These are phyloP conservation scores for Ceyx erithaca DNA, from an alignment of 2,797 vertebrate genomes.

Conservation along the genomic window DNA sequence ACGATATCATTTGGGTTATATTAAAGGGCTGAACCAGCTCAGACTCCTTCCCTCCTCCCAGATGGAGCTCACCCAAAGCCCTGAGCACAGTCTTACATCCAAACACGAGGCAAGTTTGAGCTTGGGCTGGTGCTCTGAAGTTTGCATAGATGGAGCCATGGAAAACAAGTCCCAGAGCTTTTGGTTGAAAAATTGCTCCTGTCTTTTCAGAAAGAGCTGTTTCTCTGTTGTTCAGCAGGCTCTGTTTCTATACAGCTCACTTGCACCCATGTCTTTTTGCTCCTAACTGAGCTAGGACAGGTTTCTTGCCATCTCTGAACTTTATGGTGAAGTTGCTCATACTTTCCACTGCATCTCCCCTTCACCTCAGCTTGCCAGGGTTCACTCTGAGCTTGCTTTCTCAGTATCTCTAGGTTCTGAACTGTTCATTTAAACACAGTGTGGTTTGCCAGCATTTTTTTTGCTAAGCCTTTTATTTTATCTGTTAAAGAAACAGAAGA, in stretches of 20 bases:
- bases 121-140: constrained; percentile 19
- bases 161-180: not conserved
- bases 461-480: constrained; percentile 24
- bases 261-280: not conserved
- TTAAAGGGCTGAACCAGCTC: not conserved
- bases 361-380: not conserved
- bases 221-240: not conserved
- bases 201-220: not conserved
- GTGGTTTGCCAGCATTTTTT: constrained; percentile 16
- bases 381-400: constrained; percentile 33
- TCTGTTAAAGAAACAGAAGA: constrained; percentile 37
- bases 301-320: not conserved
- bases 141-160: not conserved
- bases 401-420: constrained; percentile 24
- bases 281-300: not conserved
- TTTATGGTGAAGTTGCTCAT: not conserved
- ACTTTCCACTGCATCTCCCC: constrained; percentile 33
- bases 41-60: not conserved
- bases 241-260: not conserved
- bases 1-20: not conserved
- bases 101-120: constrained; percentile 52
- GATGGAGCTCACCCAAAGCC: constrained; percentile 48
- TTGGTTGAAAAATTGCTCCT: not conserved
- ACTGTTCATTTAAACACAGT: constrained; percentile 8
- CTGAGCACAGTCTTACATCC: constrained; percentile 39